Base-by-base conservation (phyloP, 2,797 vertebrate species). In the Pangasius mekongensis region DNA sequence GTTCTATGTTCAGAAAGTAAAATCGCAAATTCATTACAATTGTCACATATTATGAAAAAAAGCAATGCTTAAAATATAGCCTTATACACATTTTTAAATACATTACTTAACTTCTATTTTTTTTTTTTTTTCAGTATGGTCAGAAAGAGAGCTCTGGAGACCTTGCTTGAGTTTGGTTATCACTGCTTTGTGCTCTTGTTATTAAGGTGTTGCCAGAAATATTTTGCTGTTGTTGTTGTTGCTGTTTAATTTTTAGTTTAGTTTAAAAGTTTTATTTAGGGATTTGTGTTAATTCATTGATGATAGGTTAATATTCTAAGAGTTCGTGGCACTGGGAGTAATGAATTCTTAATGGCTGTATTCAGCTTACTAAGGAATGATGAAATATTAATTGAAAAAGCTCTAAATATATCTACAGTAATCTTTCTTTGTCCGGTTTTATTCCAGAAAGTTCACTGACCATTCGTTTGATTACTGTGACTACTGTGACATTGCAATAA, bases 331-430 rank as follows among this genome's bases (percentile, higher is more conserved):
- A 94, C 93, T 94, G 93, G 93, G 93, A 94, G 92, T 94, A 94
- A 95, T 96, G 89, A 96, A 97, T 96, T 93, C 93, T 96, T 96
- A 95, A 97, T 96, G 94, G 90, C 87, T 93, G 94, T 90, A 94
- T 95, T 95, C 93, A 93, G 93, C 93, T 94, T 93, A 94, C 92
- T 92, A 92, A 93, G 93, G 93, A 91, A 92, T 90, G 93, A 96
- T 96, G 87, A 97, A 97, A 96, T 94, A 96, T 96, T 96, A 86
- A 96, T 95, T 73, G 78, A 89, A 87, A 89, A 91, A 52, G 86
- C 92, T 95, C 95, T 96, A 96, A 96, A 96, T 95, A 95, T 96
- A 96, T 92, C 93, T 56, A 49, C 30, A 60, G 66, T 89, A 64
- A 64, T 83, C 56, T 8, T 81, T 81, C 18, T 18, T 30, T 47